Evolutionary conservation across 2,113 vertebrate species (phyloP), one percentile per base, ranked within the genome.

Genomic region (Diglossa brunneiventris): DNA sequence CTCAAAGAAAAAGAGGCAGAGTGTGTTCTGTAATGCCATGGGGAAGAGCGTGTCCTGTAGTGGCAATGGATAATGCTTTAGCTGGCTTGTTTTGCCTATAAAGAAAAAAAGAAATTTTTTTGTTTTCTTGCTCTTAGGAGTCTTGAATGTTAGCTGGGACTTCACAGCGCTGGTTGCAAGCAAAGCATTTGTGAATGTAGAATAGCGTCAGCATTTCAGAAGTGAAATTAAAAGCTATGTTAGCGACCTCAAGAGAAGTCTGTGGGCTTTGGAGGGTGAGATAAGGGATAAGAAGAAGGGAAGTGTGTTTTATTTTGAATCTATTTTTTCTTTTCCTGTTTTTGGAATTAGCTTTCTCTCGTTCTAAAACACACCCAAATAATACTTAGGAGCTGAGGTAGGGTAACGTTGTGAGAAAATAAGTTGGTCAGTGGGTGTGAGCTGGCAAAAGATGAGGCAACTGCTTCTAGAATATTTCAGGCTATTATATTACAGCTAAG

Each of bases 1-100:
- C 28, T 2, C 3, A 30, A 46, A 58, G 30, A 44, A 46, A 15
- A 67, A 33, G 33, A 50, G 46, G 5, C 16, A 33, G 16, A 4
- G 0, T 21, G 21, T n/a, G 27, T 53, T 73, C 35, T 2, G 0
- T 44, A 37, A 0, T 0, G 0, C n/a, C 23, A 6, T 20, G 20
- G 18, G 33, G 20, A 42, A 87, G 47, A 33, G 11, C 30, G 4
- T 53, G 9, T 64, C 42, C 21, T 31, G 4, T 11, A 7, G 23
- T 6, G 37, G 11, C 24, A 46, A 2, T 27, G 46, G 37, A 11
- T 69, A 19, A 27, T 41, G 37, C 41, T 85, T 49, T 58, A 58
- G n/a, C 39, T 53, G 42, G 8, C 2, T 1, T 19, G 8, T 27
- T 85, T 83, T 66, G 4, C 33, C 33, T 13, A 22, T 28, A 42